Percentiles rank a stretch among this genome's conserved stretches.
Evolutionary conservation across 2,113 vertebrate genomes (phyloP).

Genomic region (Ageneiosus marmoratus): DNA sequence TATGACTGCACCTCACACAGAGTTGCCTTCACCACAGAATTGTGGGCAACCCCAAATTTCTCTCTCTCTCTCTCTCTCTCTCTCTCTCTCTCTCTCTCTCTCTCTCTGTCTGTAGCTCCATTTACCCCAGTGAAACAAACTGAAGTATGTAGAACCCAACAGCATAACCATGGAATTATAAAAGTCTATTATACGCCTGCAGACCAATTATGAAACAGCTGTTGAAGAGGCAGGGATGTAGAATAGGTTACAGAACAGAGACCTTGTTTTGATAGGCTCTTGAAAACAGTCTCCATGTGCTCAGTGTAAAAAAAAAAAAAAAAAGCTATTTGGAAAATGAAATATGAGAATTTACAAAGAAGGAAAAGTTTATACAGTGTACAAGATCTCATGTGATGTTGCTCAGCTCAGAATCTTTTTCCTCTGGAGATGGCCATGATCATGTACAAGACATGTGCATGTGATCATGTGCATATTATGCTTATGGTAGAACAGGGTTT

Average conservation of each 20-base stretch:
- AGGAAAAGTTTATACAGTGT: not conserved
- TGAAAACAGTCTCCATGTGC: not conserved
- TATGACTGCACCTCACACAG: slow-evolving; percentile 12
- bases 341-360: not conserved
- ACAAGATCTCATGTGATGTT: not conserved
- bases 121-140: slow-evolving; percentile 10
- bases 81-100: too few relatives aligned
- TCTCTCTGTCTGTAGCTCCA: slow-evolving; percentile 36
- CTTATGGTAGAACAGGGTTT: not conserved
- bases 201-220: slow-evolving; percentile 23
- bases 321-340: not conserved
- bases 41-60: too few relatives aligned
- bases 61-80: too few relatives aligned
- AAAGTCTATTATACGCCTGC: not conserved
- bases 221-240: not conserved
- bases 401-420: not conserved
- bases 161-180: slow-evolving; percentile 15
- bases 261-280: slow-evolving; percentile 4
- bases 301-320: not conserved
- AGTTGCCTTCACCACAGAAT: too few relatives aligned
- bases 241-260: slow-evolving; percentile 3
- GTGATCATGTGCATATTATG: too few relatives aligned
- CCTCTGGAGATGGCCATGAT: not conserved
- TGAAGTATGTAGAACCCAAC: slow-evolving; percentile 62
- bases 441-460: too few relatives aligned